These are phyloP conservation scores for Hystrix cristata DNA, from an alignment of 2,113 vertebrate genomes.

Conservation along the genomic window DNA sequence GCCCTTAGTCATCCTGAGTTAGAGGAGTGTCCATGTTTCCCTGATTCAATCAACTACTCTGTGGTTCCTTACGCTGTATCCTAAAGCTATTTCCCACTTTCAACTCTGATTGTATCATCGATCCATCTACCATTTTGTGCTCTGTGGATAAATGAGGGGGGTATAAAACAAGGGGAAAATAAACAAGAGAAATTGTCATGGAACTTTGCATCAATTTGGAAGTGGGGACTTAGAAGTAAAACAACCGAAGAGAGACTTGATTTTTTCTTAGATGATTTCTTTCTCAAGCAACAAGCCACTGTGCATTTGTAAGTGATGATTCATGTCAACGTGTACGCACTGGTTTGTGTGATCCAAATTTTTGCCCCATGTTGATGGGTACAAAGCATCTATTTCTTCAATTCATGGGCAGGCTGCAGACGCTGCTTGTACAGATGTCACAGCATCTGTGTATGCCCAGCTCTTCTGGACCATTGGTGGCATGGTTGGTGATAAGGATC, in stretches of 20 bases:
- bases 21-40: background rate
- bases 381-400: background rate
- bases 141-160: background rate
- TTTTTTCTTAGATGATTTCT: background rate
- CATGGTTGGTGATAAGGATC: background rate
- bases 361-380: background rate
- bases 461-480: background rate
- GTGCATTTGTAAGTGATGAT: background rate
- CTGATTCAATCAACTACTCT: background rate
- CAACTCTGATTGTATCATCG: background rate
- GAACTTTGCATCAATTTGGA: background rate
- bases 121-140: background rate
- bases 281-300: background rate
- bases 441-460: background rate
- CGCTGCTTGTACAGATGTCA: background rate
- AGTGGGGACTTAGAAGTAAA: background rate
- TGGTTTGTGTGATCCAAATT: background rate
- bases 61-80: background rate
- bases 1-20: too few species aligned
- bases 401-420: background rate
- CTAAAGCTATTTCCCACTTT: background rate
- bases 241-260: background rate
- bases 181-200: background rate
- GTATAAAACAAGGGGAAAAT: background rate
- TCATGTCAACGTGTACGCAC: background rate